A percentile compares a stretch with the other conserved stretches of the same genome.
These are phyloP conservation scores for Hanleya hanleyi DNA, from an alignment of 2,888 invertebrate species.

Conservation along the genomic window DNA sequence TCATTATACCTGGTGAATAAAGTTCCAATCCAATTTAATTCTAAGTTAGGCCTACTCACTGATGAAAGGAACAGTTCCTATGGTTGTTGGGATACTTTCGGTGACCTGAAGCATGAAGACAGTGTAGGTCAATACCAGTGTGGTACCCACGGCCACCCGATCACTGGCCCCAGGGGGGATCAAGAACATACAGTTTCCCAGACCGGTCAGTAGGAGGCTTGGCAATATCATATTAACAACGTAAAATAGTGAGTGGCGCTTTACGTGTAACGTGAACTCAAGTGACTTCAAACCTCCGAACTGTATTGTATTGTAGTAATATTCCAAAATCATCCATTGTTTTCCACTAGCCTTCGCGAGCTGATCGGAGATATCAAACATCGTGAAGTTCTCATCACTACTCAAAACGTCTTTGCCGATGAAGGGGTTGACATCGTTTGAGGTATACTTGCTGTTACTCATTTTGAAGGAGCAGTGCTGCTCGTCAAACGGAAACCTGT, in stretches of 20 bases:
- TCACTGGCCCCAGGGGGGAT: not conserved
- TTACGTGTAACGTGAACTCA: not conserved
- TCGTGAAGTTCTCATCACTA: not conserved
- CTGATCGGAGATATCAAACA: not conserved
- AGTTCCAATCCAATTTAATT: too few relatives aligned
- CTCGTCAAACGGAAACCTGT: not conserved
- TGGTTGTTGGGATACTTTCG: not conserved
- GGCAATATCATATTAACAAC: not conserved
- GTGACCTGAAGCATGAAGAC: conserved; percentile 6
- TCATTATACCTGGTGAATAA: too few relatives aligned
- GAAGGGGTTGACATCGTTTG: not conserved
- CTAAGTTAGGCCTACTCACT: too few relatives aligned
- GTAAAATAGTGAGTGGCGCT: not conserved
- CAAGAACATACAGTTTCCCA: conserved; percentile 1
- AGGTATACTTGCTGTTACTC: not conserved
- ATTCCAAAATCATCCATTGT: not conserved
- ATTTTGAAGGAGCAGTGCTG: not conserved
- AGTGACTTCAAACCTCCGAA: not conserved
- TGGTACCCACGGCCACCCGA: not conserved
- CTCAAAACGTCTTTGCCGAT: too few relatives aligned
- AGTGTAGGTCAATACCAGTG: not conserved
- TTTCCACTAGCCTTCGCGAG: not conserved
- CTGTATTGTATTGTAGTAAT: not conserved
- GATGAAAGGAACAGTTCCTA: not conserved
- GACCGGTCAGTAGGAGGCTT: not conserved